Evolutionary conservation across 2,888 invertebrate species (phyloP), one percentile per base, ranked within the genome.

Genomic region (Molorchus minor): DNA sequence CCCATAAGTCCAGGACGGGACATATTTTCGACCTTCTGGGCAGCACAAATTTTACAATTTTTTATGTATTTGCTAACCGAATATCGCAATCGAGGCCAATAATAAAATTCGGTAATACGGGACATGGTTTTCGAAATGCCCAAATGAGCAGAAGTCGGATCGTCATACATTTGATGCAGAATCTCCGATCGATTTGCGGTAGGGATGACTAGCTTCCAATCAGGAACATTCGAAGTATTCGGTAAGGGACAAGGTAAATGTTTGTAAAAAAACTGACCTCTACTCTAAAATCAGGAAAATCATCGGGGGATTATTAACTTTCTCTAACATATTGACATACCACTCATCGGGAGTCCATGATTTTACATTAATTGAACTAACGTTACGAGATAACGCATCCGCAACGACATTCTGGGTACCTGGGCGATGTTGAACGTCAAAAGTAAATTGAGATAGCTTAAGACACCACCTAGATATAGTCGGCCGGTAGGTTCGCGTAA

Each of bases 401-500:
- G 73, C 71, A 1, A 75, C 71, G 12, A 67, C 36, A 60, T 72
- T 67, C 0, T 44, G 16, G 1, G 49, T 55, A 0, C 72, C 74
- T 25, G 64, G 70, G 3, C 73, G 53, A 49, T 76, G 72, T 1
- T 59, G 56, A 29, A 61, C 51, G 4, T 52, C 53, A 43, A 74
- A 62, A 16, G 54, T 30, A 64, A 69, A 58, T 63, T 57, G 62
- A 10, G 64, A 55, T 3, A 69, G 30, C n/a, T 43, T 47, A 2
- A 64, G n/a, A 10, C 30, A 56, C 66, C 71, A 76, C 15, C 73
- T n/a, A n/a, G 46, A 0, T 71, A 71, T 13, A 76, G 29, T 16
- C 71, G 36, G 0, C 70, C 75, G 33, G 63, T 66, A 0, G 73
- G 65, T 17, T 71, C 70, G 38, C 70, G 69, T 43, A 72, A 55